Percentiles rank a stretch among this genome's conserved stretches.
These are phyloP conservation scores for Uria aalge DNA, from an alignment of 2,113 vertebrate species.

Conservation along the genomic window DNA sequence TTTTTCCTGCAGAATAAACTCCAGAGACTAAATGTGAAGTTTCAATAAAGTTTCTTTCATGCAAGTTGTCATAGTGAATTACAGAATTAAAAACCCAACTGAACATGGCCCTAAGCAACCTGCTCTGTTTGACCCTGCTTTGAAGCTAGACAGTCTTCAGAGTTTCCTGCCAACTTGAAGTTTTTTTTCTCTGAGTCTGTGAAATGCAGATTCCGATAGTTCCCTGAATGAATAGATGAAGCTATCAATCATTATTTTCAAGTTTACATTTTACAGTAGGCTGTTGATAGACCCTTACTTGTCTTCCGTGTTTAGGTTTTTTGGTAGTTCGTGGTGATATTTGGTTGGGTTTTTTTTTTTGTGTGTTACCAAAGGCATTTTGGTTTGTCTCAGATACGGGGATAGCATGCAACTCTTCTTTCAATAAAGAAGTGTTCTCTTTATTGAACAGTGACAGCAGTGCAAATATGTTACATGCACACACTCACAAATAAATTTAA, in stretches of 20 bases:
- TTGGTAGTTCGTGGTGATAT: neutral
- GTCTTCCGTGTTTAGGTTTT: neutral
- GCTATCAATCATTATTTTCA: neutral
- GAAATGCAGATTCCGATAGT: neutral
- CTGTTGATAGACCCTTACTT: neutral
- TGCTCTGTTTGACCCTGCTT: neutral
- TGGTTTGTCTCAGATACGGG: neutral
- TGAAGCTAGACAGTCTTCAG: neutral
- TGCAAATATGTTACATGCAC: neutral
- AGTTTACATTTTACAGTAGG: neutral
- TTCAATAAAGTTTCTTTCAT: neutral
- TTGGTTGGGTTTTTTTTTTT: no score
- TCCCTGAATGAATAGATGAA: neutral
- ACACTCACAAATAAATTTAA: neutral
- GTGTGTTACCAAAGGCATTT: neutral
- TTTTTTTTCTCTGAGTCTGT: neutral
- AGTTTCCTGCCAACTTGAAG: neutral
- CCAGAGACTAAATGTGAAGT: neutral
- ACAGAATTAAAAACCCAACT: neutral
- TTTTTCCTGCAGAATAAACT: neutral
- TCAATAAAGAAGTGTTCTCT: neutral
- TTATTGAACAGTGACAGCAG: neutral
- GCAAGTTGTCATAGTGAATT: neutral
- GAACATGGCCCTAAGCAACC: neutral
- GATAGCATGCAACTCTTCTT: neutral